Percentiles rank a stretch among this genome's conserved stretches.
phyloP scores from a whole-genome alignment of 2,888 invertebrate genomes.

The Limnephilus lunatus region DNA sequence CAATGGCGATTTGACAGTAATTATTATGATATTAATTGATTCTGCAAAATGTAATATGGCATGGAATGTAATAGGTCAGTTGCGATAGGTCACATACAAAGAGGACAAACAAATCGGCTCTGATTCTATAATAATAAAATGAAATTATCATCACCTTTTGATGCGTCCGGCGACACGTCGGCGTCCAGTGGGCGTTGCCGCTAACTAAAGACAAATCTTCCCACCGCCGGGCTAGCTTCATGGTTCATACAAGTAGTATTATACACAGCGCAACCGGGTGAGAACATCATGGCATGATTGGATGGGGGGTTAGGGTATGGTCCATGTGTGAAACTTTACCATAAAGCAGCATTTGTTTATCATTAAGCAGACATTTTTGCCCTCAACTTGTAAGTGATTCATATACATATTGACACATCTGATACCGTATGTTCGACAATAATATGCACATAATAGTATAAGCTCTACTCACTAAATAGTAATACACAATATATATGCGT shows the following conservation, averaged over 20 bases:
- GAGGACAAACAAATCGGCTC: not conserved
- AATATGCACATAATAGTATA: slow-evolving; percentile 29
- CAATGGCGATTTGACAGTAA: not conserved
- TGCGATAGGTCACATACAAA: not conserved
- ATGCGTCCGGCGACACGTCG: slow-evolving; percentile 9
- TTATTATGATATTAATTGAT: not conserved
- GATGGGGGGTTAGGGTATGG: slow-evolving; percentile 16
- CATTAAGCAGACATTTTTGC: slow-evolving; percentile 54
- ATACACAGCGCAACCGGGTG: slow-evolving; percentile 5
- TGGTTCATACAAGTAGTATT: slow-evolving; percentile 4
- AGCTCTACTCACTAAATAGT: not conserved
- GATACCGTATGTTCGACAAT: slow-evolving; percentile 46
- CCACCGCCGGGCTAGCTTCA: not conserved
- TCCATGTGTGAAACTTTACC: not conserved
- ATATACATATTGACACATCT: slow-evolving; percentile 52
- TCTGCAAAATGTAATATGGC: not conserved
- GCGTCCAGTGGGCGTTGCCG: slow-evolving; percentile 19
- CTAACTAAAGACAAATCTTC: slow-evolving; percentile 36
- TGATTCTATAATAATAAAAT: slow-evolving; percentile 49
- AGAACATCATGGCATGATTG: slow-evolving; percentile 34
- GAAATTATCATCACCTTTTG: slow-evolving; percentile 44
- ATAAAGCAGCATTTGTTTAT: slow-evolving; percentile 44
- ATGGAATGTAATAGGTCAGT: not conserved
- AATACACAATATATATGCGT: not conserved
- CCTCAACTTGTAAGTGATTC: slow-evolving; percentile 34